Conservation (phyloP, 1,140 invertebrate species). For the Pachyrhynchus sulphureomaculatus region DNA sequence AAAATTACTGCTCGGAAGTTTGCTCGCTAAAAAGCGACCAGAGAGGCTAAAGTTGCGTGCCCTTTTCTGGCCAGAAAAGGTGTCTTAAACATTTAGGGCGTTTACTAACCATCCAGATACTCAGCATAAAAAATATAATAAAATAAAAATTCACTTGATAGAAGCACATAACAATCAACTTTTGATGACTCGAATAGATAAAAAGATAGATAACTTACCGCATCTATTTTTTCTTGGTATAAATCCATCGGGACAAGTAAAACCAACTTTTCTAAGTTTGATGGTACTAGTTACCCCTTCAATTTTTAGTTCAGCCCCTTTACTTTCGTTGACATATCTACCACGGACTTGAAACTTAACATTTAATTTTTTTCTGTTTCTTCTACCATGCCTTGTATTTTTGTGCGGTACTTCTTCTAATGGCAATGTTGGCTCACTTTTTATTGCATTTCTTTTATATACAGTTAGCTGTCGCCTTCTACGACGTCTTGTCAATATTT, state of each 20-base stretch:
- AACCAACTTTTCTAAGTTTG: conserved; percentile 29
- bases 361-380: conserved; percentile 36
- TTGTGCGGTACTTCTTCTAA: conserved; percentile 23
- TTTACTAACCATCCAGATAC: too few species aligned
- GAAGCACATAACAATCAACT: too few species aligned
- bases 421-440: neutral
- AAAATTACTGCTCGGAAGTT: too few species aligned
- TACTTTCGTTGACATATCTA: conserved; percentile 22
- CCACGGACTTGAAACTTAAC: conserved; percentile 40
- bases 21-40: too few species aligned
- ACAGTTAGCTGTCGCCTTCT: conserved; percentile 21
- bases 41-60: too few species aligned
- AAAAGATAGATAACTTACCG: conserved; percentile 34
- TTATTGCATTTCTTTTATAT: neutral
- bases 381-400: conserved; percentile 21
- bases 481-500: conserved; percentile 27
- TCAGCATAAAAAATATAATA: neutral
- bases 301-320: conserved; percentile 13
- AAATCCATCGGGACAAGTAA: conserved; percentile 42
- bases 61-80: too few species aligned
- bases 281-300: conserved; percentile 31
- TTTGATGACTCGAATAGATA: too few species aligned
- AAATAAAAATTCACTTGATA: neutral
- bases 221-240: conserved; percentile 45
- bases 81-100: too few species aligned